A percentile compares a stretch with the other conserved stretches of the same genome.
Conservation (phyloP, 1,140 invertebrate species). For the Phenacoccus solenopsis region DNA sequence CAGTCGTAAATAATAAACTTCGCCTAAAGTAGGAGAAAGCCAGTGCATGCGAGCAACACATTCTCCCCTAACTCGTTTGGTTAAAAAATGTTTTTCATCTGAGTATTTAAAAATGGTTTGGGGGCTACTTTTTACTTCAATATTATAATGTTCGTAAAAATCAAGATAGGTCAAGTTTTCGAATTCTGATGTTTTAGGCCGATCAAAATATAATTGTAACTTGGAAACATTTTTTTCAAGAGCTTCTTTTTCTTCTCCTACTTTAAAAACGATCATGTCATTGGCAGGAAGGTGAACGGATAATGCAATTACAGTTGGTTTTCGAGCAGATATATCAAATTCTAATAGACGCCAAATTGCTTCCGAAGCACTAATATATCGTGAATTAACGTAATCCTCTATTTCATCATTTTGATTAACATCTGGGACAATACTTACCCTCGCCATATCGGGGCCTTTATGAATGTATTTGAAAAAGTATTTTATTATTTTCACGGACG, state of each 20-base stretch:
- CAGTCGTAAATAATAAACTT: conserved; percentile 6
- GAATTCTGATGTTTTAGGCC: not conserved
- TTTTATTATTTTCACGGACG: conserved; percentile 32
- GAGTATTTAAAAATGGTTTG: not conserved
- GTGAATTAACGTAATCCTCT: conserved; percentile 26
- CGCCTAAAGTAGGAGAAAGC: not conserved
- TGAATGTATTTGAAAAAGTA: conserved; percentile 36
- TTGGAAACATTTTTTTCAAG: not conserved
- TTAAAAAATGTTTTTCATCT: not conserved
- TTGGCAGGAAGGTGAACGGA: not conserved
- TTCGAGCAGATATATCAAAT: conserved; percentile 27
- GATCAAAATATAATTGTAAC: conserved; percentile 9
- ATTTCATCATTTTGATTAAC: conserved; percentile 9
- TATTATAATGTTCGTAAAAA: conserved; percentile 11
- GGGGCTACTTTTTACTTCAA: not conserved
- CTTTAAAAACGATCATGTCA: not conserved
- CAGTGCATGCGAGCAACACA: conserved; percentile 9
- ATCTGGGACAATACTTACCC: not conserved
- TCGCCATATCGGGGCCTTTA: conserved; percentile 29
- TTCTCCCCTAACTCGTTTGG: not conserved
- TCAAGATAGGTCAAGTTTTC: not conserved
- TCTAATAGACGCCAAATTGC: conserved; percentile 34
- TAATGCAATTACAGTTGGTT: not conserved
- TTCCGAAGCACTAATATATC: conserved; percentile 36
- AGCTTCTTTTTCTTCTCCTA: not conserved